These are phyloP conservation scores for Andrena dorsata DNA, from an alignment of 2,888 invertebrate genomes.

Conservation along the genomic window DNA sequence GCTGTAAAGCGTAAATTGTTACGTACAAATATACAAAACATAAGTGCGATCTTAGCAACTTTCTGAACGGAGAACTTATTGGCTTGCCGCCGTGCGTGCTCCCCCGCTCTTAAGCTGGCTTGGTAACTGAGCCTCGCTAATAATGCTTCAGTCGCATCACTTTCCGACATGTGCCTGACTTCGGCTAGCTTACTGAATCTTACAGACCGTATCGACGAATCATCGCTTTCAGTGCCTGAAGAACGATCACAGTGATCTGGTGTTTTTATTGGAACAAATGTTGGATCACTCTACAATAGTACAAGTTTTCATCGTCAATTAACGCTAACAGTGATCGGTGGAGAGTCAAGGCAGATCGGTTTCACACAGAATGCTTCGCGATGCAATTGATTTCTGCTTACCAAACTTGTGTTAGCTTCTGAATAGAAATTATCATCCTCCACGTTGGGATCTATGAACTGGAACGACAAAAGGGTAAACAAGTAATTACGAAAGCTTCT, in stretches of 20 bases:
- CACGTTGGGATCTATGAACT: slow-evolving; percentile 91
- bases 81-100: slow-evolving; percentile 91
- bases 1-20: slow-evolving; percentile 15
- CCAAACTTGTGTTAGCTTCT: slow-evolving; percentile 89
- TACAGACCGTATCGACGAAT: slow-evolving; percentile 93
- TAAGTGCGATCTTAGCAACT: slow-evolving; percentile 93
- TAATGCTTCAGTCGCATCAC: slow-evolving; percentile 96
- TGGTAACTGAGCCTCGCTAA: slow-evolving; percentile 97
- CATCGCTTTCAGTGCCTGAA: slow-evolving; percentile 94
- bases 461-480: slow-evolving; percentile 77
- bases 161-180: slow-evolving; percentile 95
- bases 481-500: slow-evolving; percentile 35
- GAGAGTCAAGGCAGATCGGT: not conserved
- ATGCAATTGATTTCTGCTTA: slow-evolving; percentile 78
- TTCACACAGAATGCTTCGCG: not conserved
- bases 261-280: slow-evolving; percentile 95
- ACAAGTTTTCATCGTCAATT: slow-evolving; percentile 46
- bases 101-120: slow-evolving; percentile 94
- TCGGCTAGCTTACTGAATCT: slow-evolving; percentile 96
- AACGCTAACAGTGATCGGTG: not conserved
- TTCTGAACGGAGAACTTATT: slow-evolving; percentile 91
- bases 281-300: slow-evolving; percentile 92
- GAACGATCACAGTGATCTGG: slow-evolving; percentile 89
- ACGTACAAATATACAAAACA: slow-evolving; percentile 94
- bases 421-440: slow-evolving; percentile 93